Base-by-base conservation (phyloP, 53 echinoderm and acorn worm species). In the Hippasteria phrygiana region DNA sequence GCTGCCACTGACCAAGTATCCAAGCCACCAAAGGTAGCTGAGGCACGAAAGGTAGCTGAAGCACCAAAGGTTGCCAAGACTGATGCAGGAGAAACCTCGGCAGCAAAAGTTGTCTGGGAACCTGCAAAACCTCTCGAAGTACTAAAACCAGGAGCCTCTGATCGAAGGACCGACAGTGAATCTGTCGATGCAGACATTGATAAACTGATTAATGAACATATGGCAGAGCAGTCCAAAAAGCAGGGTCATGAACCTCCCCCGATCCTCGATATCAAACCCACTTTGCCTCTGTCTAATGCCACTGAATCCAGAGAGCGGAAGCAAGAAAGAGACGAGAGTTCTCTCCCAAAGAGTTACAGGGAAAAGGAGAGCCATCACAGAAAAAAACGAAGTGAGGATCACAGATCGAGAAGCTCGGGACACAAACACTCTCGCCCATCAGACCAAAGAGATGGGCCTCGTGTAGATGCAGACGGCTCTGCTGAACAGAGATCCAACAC, bases 351-450 rank as follows among this genome's bases (percentile, higher is more conserved):
- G 85, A 85, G 85, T 37, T 88, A 70, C 89, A 67, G 71, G 71
- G 72, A 87, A 72, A 87, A 67, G 79, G 79, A 91, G 37, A 88
- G 88, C 29, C 59, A 78, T 56, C 88, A 78, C 29, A 78, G 73
- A 37, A 87, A 91, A 29, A 87, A 54, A 66, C 83, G 88, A 20
- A 89, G 84, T 34, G 89, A 92, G 34, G 85, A 45, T 12, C 92
- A 92, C 76, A 81, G 62, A 35, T 89, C 88, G 17, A 92, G 53
- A 38, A 45, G 38, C 18, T 85, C 85, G 27, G 51, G 71, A 14
- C 85, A 85, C 47, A 85, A 71, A 51, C 85, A 85, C 45, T 71
- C 51, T n/a, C 85, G 67, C 9, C 50, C 67, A 1, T 43, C 48
- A n/a, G 85, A 85, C 4, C 85, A 85, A 36, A 82, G 50, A 62